Percentiles rank a stretch among this genome's conserved stretches.
Conservation (phyloP, 2,113 vertebrate species). For the Phylloscopus trochilus region DNA sequence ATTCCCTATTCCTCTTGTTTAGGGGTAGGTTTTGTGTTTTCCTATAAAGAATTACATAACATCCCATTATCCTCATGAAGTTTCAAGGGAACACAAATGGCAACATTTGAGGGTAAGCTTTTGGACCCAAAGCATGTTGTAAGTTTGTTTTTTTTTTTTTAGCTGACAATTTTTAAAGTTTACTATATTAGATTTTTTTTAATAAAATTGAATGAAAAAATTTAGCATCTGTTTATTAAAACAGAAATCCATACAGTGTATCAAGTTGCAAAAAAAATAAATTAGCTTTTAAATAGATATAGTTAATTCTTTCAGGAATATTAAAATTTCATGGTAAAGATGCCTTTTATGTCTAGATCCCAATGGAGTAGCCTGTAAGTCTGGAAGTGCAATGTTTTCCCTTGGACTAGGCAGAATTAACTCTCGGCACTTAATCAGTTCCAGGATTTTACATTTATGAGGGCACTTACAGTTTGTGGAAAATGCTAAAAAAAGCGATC, state of each 20-base stretch:
- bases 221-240: conserved; percentile 1
- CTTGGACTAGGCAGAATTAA: conserved; percentile 36
- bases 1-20: not conserved
- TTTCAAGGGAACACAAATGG: not conserved
- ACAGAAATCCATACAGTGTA: not conserved
- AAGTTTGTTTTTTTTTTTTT: not conserved
- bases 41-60: not conserved
- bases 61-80: not conserved
- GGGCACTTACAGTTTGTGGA: not conserved
- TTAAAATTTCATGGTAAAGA: not conserved
- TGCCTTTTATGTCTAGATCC: not conserved
- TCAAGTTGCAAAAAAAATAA: not conserved
- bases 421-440: conserved; percentile 26
- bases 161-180: not conserved
- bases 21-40: not conserved
- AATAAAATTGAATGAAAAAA: not conserved
- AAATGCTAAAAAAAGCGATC: not conserved
- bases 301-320: not conserved
- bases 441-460: conserved; percentile 28
- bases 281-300: not conserved
- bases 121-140: not conserved
- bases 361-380: not conserved
- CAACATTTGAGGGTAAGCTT: not conserved
- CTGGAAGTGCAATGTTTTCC: not conserved
- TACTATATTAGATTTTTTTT: not conserved